Percentiles rank a stretch among this genome's conserved stretches.
These are phyloP conservation scores for Synergus laeviventris DNA, from an alignment of 2,888 invertebrate species.

Conservation along the genomic window DNA sequence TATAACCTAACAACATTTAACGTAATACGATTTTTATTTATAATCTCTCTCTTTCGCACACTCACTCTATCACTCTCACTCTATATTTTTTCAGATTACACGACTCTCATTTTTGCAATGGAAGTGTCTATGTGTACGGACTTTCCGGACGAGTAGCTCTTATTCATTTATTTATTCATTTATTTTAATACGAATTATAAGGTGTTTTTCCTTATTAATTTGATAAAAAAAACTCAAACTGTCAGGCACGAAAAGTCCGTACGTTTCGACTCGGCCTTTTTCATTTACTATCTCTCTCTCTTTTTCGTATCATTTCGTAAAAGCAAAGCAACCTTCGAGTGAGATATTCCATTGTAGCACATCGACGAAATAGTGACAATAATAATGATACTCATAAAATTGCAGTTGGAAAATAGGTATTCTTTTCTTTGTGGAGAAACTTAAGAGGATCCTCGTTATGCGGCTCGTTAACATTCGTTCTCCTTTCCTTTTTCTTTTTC, in stretches of 20 bases:
- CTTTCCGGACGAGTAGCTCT: no score
- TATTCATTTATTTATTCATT: no score
- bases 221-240: no score
- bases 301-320: slow-evolving; percentile 44
- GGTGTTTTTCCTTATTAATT: no score
- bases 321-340: slow-evolving; percentile 33
- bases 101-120: not conserved
- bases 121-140: no score
- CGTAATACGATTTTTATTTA: slow-evolving; percentile 41
- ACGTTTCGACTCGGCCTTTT: not conserved
- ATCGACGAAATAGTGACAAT: not conserved
- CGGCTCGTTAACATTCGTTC: slow-evolving; percentile 35
- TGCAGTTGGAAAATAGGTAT: not conserved
- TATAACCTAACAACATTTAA: slow-evolving; percentile 58
- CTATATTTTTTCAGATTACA: not conserved
- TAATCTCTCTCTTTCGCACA: slow-evolving; percentile 21
- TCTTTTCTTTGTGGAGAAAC: not conserved
- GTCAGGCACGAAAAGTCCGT: no score
- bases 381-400: not conserved
- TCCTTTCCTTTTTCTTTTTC: slow-evolving; percentile 24
- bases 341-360: slow-evolving; percentile 10
- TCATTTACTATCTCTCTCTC: slow-evolving; percentile 33
- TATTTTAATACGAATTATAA: no score
- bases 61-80: slow-evolving; percentile 11
- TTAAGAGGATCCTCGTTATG: slow-evolving; percentile 15